Conservation (phyloP, 2,888 invertebrate genomes). For the Archips xylosteana region DNA sequence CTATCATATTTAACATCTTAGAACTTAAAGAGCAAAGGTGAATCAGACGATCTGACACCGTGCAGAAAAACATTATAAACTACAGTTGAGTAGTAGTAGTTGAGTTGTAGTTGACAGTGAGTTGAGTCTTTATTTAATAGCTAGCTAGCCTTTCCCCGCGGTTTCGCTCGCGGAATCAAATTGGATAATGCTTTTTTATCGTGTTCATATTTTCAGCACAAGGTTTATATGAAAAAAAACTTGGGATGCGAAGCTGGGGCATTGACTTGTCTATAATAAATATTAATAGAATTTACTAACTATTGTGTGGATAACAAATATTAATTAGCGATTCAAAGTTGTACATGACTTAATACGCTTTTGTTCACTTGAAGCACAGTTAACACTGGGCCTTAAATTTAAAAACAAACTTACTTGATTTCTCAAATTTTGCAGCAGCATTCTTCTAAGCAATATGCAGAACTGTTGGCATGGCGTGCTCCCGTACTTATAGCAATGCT, state of each 20-base stretch:
- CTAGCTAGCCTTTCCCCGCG: too few species aligned
- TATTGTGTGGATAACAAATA: not conserved
- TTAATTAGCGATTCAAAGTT: not conserved
- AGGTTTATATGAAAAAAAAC: too few species aligned
- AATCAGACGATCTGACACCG: not conserved
- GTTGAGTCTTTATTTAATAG: too few species aligned
- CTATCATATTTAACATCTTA: not conserved
- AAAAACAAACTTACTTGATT: constrained; percentile 83
- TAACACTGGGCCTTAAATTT: not conserved
- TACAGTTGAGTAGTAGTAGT: too few species aligned
- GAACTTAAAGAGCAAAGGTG: not conserved
- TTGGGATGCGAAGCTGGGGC: too few species aligned
- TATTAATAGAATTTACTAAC: too few species aligned
- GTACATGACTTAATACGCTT: not conserved
- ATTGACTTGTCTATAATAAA: too few species aligned
- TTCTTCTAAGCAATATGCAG: constrained; percentile 87
- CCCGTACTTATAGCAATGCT: constrained; percentile 83
- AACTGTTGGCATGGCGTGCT: constrained; percentile 89
- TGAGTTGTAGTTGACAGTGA: too few species aligned
- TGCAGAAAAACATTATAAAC: not conserved
- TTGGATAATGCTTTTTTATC: too few species aligned
- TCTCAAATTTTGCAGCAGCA: constrained; percentile 91
- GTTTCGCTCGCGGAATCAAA: too few species aligned
- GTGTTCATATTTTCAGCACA: too few species aligned
- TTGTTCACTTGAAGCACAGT: not conserved